Conservation (phyloP, 1,140 invertebrate species). For the Maniola jurtina region DNA sequence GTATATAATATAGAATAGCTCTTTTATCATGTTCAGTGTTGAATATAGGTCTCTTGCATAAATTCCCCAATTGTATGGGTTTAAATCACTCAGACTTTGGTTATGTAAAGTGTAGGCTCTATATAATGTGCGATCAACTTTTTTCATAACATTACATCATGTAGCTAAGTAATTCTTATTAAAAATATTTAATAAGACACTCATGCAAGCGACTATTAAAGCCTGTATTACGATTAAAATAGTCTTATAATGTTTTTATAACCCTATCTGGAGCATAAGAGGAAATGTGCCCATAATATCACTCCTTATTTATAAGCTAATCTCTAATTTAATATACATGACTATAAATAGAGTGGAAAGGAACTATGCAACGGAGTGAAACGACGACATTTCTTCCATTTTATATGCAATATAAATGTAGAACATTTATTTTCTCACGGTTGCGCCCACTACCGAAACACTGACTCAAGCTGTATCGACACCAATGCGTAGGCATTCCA, state of each 20-base stretch:
- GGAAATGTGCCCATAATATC: slow-evolving; percentile 19
- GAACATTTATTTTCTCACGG: slow-evolving; percentile 24
- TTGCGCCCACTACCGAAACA: slow-evolving; percentile 11
- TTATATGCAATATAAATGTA: slow-evolving; percentile 21
- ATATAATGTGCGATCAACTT: no score
- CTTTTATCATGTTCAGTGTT: no score
- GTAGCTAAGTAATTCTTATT: no score
- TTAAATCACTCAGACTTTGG: no score
- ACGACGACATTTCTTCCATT: slow-evolving; percentile 24
- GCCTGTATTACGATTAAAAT: slow-evolving; percentile 5
- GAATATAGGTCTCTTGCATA: no score
- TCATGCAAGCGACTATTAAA: background rate
- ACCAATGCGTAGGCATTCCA: background rate
- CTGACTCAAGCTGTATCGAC: background rate
- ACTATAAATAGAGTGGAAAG: slow-evolving; percentile 27
- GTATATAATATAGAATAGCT: no score
- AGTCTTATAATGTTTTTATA: slow-evolving; percentile 13
- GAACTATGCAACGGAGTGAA: slow-evolving; percentile 17
- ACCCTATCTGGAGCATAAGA: slow-evolving; percentile 7
- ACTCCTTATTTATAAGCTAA: slow-evolving; percentile 29
- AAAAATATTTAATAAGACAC: no score
- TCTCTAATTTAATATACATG: slow-evolving; percentile 26
- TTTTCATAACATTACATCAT: no score
- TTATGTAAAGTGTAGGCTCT: no score
- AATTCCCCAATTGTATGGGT: no score